Conservation (phyloP, 2,797 vertebrate species). For the Delichon dasypus region DNA sequence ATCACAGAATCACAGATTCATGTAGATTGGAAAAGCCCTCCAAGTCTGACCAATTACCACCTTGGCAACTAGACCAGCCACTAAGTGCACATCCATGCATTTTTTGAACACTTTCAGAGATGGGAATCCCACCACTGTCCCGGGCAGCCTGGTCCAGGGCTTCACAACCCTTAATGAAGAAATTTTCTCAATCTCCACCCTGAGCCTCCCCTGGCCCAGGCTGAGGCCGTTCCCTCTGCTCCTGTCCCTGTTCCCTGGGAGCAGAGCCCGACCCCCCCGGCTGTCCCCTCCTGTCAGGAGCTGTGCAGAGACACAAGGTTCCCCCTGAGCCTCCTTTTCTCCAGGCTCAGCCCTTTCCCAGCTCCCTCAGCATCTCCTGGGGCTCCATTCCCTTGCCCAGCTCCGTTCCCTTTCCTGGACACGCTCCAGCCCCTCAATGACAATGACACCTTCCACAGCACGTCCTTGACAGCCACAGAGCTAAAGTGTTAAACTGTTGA, state of each 20-base stretch:
- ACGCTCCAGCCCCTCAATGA: not conserved
- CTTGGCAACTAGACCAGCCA: not conserved
- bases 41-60: not conserved
- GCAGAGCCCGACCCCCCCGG: not conserved
- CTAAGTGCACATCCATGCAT: not conserved
- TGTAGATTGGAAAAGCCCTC: not conserved
- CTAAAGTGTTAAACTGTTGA: not conserved
- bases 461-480: not conserved
- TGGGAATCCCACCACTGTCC: not conserved
- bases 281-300: not conserved
- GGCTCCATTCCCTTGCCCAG: not conserved
- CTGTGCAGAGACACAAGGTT: not conserved
- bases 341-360: not conserved
- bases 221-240: not conserved
- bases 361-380: not conserved
- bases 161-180: not conserved
- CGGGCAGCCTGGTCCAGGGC: not conserved
- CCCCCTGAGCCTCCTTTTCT: not conserved
- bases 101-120: not conserved
- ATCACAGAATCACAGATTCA: not conserved
- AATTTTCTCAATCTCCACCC: rapidly evolving
- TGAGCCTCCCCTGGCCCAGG: rapidly evolving
- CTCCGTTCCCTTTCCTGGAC: rapidly evolving
- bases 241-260: not conserved
- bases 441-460: not conserved